phyloP scores from a whole-genome alignment of 2,888 invertebrate genomes.

The Mesorhabditis belari region DNA sequence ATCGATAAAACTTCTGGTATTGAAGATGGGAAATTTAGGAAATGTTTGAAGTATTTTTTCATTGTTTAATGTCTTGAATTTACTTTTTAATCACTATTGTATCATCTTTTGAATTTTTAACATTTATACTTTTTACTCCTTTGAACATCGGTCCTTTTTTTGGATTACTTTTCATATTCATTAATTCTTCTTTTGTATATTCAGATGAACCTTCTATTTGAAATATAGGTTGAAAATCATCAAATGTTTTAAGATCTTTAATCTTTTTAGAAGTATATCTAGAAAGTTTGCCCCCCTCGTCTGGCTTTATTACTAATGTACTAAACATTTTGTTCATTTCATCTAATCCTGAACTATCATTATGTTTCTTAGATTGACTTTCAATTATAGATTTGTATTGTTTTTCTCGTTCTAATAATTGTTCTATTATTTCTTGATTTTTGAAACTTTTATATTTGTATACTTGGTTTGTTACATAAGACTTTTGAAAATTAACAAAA shows the following conservation, averaged over 20 bases:
- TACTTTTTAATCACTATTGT: slow-evolving; percentile 1
- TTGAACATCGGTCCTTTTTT: slow-evolving; percentile 9
- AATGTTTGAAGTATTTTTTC: slow-evolving; percentile 15
- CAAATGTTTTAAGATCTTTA: slow-evolving; percentile 4
- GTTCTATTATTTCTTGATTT: too few relatives aligned
- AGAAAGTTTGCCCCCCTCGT: too few relatives aligned
- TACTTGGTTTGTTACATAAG: too few relatives aligned
- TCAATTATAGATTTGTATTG: too few relatives aligned
- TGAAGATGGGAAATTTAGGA: slow-evolving; percentile 16
- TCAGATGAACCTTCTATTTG: slow-evolving; percentile 9
- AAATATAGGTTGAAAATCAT: slow-evolving; percentile 9
- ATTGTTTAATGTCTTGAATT: neutral
- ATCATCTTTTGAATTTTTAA: neutral
- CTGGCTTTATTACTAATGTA: too few relatives aligned
- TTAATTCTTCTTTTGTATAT: slow-evolving; percentile 11
- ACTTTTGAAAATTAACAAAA: too few relatives aligned
- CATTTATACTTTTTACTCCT: slow-evolving; percentile 6
- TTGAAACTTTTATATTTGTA: too few relatives aligned
- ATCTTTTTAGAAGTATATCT: slow-evolving; percentile 9
- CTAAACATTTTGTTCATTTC: too few relatives aligned
- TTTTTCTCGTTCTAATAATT: too few relatives aligned
- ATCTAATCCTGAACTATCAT: too few relatives aligned
- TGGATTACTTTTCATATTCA: slow-evolving; percentile 9
- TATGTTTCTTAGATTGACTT: too few relatives aligned
- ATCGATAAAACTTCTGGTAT: slow-evolving; percentile 18